Conservation (phyloP, 2,888 invertebrate species). For the Seira ritae region DNA sequence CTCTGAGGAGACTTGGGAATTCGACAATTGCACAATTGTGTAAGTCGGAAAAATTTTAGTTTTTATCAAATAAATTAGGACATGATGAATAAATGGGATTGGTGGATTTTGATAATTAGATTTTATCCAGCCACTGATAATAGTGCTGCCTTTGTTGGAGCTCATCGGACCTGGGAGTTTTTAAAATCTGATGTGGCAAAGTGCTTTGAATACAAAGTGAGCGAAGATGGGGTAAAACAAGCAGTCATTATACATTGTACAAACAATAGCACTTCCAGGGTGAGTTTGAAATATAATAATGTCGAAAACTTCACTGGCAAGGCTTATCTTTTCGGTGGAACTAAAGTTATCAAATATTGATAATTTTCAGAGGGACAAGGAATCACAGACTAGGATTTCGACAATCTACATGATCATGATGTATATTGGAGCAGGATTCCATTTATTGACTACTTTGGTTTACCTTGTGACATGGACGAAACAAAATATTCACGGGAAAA, state of each 20-base stretch:
- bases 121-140: conserved; percentile 44
- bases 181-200: neutral
- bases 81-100: neutral
- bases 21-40: neutral
- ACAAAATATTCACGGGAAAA: conserved; percentile 55
- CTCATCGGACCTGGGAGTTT: conserved; percentile 34
- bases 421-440: conserved; percentile 49
- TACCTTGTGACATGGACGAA: conserved; percentile 42
- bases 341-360: too few species aligned
- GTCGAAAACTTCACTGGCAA: neutral
- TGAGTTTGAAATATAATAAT: too few species aligned
- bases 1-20: neutral
- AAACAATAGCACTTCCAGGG: too few species aligned
- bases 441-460: conserved; percentile 23
- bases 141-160: conserved; percentile 27
- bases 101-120: conserved; percentile 12
- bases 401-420: conserved; percentile 35
- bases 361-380: conserved; percentile 23
- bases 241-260: too few species aligned
- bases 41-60: neutral
- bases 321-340: neutral
- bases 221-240: neutral
- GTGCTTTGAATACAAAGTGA: neutral
- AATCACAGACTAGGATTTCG: conserved; percentile 2
- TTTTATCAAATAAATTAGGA: neutral